A percentile compares a stretch with the other conserved stretches of the same genome.
Evolutionary conservation across 2,888 invertebrate genomes (phyloP).

Genomic region (Cantharis rustica): DNA sequence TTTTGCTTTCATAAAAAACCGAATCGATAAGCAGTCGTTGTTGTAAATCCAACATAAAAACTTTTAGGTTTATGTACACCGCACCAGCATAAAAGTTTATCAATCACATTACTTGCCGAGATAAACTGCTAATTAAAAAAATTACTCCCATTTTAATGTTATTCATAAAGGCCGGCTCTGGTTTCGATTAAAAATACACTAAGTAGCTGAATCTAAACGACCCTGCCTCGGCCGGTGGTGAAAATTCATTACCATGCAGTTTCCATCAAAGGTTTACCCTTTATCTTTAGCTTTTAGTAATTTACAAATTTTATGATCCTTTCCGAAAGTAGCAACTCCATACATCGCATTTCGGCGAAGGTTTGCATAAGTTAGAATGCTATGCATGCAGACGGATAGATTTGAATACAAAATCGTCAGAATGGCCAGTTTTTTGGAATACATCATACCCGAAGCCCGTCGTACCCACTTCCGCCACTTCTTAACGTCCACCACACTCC

Average conservation of each 20-base stretch:
- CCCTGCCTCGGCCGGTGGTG: not conserved
- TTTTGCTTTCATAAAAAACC: not conserved
- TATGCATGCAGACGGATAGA: slow-evolving; percentile 38
- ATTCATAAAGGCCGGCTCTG: slow-evolving; percentile 14
- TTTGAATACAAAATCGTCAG: slow-evolving; percentile 38
- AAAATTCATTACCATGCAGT: slow-evolving; percentile 23
- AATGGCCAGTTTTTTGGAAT: slow-evolving; percentile 32
- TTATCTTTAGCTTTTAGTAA: slow-evolving; percentile 36
- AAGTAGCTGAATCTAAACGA: slow-evolving; percentile 11
- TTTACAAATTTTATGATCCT: slow-evolving; percentile 41
- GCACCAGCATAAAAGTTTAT: not conserved
- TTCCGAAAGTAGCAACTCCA: slow-evolving; percentile 26
- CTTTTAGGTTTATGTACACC: not conserved
- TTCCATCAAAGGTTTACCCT: slow-evolving; percentile 31
- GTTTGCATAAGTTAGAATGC: slow-evolving; percentile 34
- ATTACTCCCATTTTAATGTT: slow-evolving; percentile 9
- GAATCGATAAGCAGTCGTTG: not conserved
- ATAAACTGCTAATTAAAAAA: not conserved
- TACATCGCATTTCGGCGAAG: slow-evolving; percentile 35
- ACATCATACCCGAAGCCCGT: slow-evolving; percentile 8
- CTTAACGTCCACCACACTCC: not conserved
- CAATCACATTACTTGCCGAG: not conserved
- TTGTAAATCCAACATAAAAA: not conserved
- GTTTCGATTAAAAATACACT: slow-evolving; percentile 13
- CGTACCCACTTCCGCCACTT: not conserved